Conservation (phyloP, 2,888 invertebrate species). For the Epsilonema sp. region DNA sequence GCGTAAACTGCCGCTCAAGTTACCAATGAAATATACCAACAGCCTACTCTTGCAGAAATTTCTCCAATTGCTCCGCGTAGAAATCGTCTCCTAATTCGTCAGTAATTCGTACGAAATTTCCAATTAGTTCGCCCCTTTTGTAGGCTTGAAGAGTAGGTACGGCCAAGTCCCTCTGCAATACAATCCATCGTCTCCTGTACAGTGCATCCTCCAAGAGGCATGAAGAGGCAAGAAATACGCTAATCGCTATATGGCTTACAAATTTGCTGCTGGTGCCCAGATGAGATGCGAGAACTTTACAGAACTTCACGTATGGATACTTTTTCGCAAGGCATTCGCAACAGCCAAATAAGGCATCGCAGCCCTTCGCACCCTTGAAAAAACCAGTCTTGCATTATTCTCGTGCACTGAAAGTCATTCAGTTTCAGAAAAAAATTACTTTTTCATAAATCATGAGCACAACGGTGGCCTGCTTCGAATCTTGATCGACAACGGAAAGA, state of each 20-base stretch:
- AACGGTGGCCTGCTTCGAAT: slow-evolving; percentile 57
- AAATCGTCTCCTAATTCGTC: slow-evolving; percentile 77
- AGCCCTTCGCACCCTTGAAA: slow-evolving; percentile 27
- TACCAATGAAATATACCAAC: not conserved
- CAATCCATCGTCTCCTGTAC: not conserved
- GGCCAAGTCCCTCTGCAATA: slow-evolving; percentile 46
- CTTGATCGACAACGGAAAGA: slow-evolving; percentile 55
- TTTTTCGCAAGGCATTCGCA: slow-evolving; percentile 51
- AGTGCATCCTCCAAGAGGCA: not conserved
- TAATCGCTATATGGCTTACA: too few species aligned
- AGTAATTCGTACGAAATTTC: slow-evolving; percentile 68
- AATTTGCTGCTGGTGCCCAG: slow-evolving; percentile 71
- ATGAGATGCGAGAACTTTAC: slow-evolving; percentile 54
- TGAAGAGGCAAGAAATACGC: slow-evolving; percentile 14
- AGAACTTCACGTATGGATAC: slow-evolving; percentile 69
- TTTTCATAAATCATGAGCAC: slow-evolving; percentile 74
- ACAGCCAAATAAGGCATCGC: slow-evolving; percentile 55
- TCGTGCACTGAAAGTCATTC: too few species aligned
- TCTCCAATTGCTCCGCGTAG: slow-evolving; percentile 67
- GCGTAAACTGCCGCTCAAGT: too few species aligned
- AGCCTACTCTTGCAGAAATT: slow-evolving; percentile 42
- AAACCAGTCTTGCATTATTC: too few species aligned
- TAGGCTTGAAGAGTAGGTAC: slow-evolving; percentile 78
- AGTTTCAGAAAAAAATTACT: too few species aligned
- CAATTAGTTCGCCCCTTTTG: slow-evolving; percentile 66